phyloP scores from a whole-genome alignment of 2,888 invertebrate genomes.

The Monoplex corrugatus region DNA sequence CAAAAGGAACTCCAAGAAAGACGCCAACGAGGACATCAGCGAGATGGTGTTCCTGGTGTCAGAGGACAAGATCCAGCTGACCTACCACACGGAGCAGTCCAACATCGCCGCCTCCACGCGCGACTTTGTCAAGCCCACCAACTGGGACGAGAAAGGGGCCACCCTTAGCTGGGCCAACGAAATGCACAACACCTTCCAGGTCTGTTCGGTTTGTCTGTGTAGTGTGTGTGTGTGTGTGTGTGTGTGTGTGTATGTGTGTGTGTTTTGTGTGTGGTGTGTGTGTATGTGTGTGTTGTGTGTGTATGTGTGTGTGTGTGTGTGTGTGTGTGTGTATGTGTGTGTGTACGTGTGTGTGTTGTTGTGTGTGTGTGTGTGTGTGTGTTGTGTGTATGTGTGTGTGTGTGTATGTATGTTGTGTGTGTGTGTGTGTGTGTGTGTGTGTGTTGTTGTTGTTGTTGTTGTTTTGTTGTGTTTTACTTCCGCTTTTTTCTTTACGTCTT shows the following conservation, averaged over 20 bases:
- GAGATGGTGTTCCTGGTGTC: constrained; percentile 77
- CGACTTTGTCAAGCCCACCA: constrained; percentile 79
- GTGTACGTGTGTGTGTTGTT: neutral
- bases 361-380: neutral
- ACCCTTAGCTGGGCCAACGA: constrained; percentile 76
- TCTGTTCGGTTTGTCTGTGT: constrained; percentile 48
- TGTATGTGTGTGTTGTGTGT: neutral
- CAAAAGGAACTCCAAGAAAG: constrained; percentile 72
- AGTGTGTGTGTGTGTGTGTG: neutral
- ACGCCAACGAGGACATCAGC: constrained; percentile 80
- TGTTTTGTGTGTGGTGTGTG: neutral
- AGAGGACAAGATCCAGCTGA: constrained; percentile 80
- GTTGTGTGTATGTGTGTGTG: neutral
- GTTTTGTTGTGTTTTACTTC: too few relatives aligned
- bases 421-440: neutral
- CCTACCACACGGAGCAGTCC: constrained; percentile 80
- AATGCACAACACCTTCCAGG: constrained; percentile 80
- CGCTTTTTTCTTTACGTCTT: too few relatives aligned
- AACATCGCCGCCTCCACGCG: constrained; percentile 80
- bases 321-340: neutral
- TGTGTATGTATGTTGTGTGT: neutral
- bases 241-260: neutral
- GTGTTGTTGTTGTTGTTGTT: too few relatives aligned
- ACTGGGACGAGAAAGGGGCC: constrained; percentile 81
- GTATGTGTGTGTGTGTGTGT: neutral